phyloP scores from a whole-genome alignment of 2,113 vertebrate genomes.

The Apeltes quadracus region DNA sequence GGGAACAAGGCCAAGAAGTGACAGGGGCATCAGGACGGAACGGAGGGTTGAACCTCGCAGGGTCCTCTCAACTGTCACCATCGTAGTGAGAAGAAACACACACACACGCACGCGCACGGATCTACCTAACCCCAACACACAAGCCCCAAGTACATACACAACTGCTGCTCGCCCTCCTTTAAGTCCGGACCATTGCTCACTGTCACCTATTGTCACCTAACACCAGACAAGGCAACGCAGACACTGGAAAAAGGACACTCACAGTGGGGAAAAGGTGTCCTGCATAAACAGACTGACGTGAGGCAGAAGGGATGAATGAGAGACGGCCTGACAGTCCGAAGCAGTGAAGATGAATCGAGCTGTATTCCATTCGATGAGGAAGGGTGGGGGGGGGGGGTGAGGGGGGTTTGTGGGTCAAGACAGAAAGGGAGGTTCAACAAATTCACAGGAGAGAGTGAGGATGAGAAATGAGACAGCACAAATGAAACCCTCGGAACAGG shows the following conservation, averaged over 20 bases:
- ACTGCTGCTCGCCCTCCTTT: conserved; percentile 35
- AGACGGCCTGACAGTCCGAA: conserved; percentile 52
- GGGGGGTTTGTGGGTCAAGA: conserved; percentile 1
- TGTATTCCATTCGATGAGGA: conserved; percentile 31
- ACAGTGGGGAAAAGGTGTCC: conserved; percentile 52
- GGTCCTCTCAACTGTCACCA: conserved; percentile 75
- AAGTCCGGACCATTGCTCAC: conserved; percentile 73
- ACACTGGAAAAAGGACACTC: conserved; percentile 33
- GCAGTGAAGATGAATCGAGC: conserved; percentile 30
- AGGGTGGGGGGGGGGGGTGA: conserved; percentile 17
- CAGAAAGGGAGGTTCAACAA: conserved; percentile 16
- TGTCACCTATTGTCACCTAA: conserved; percentile 78
- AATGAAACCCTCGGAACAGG: conserved; percentile 33
- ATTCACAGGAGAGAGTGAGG: conserved; percentile 11
- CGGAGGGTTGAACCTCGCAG: conserved; percentile 48
- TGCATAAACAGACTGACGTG: conserved; percentile 69
- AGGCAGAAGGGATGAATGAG: conserved; percentile 50
- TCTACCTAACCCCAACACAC: conserved; percentile 19
- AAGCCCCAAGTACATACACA: conserved; percentile 30
- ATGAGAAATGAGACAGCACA: conserved; percentile 49
- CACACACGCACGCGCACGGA: conserved; percentile 16
- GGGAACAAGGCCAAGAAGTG: conserved; percentile 80
- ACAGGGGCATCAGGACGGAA: conserved; percentile 81
- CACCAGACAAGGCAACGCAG: conserved; percentile 44
- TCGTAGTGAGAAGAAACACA: conserved; percentile 42